Evolutionary conservation across 1,140 invertebrate genomes (phyloP).

Genomic region (Drosophila albomicans): DNA sequence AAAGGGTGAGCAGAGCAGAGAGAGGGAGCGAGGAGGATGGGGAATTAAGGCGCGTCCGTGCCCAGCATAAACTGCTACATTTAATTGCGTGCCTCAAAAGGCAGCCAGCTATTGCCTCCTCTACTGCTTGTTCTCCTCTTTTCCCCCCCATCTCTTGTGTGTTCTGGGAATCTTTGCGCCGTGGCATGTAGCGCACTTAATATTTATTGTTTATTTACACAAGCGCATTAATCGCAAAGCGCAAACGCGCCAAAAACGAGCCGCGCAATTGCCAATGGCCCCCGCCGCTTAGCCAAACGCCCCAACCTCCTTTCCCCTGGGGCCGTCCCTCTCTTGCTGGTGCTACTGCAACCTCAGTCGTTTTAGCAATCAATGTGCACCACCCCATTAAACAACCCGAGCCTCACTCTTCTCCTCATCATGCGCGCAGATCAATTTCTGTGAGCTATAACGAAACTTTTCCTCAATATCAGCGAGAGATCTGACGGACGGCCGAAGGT

Average conservation of each 20-base stretch:
- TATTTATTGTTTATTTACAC: conserved; percentile 84
- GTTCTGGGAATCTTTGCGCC: conserved; percentile 50
- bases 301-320: background rate
- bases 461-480: conserved; percentile 35
- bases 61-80: conserved; percentile 67
- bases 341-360: background rate
- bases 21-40: background rate
- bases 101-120: conserved; percentile 2
- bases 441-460: conserved; percentile 32
- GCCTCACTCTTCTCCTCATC: conserved; percentile 1
- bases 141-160: background rate
- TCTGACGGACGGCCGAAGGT: conserved; percentile 39
- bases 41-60: conserved; percentile 34
- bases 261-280: conserved; percentile 71
- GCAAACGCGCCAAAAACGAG: conserved; percentile 79
- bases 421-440: conserved; percentile 20
- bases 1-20: background rate
- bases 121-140: background rate
- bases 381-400: conserved; percentile 12
- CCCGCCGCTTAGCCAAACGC: conserved; percentile 26
- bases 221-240: conserved; percentile 79
- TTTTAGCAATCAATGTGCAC: conserved; percentile 33
- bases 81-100: conserved; percentile 67
- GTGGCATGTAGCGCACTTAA: conserved; percentile 76
- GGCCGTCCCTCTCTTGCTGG: background rate